Percentiles rank a stretch among this genome's conserved stretches.
Evolutionary conservation across 2,888 invertebrate genomes (phyloP).

Genomic region (Allygus modestus): DNA sequence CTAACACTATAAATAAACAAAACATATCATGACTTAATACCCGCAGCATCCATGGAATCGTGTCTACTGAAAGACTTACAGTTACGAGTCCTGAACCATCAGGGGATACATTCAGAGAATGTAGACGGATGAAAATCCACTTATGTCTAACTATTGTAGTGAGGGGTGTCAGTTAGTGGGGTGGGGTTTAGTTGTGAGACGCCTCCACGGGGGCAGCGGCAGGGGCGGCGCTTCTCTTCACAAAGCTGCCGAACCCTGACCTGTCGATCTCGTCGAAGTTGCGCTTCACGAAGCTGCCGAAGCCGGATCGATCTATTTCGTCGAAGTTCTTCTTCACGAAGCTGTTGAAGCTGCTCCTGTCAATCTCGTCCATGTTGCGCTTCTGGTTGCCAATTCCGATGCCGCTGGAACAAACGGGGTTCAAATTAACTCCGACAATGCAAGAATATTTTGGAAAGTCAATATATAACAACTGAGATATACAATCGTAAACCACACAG

Average conservation of each 20-base stretch:
- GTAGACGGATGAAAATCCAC: neutral
- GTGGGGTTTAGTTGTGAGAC: constrained; percentile 36
- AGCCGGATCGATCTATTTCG: constrained; percentile 81
- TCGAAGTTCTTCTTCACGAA: constrained; percentile 79
- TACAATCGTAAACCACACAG: no score
- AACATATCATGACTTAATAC: neutral
- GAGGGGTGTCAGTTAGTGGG: neutral
- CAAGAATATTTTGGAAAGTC: no score
- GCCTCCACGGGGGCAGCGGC: constrained; percentile 53
- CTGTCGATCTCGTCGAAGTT: constrained; percentile 76
- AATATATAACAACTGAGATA: constrained; percentile 73
- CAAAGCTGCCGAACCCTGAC: constrained; percentile 75
- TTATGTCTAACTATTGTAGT: constrained; percentile 13
- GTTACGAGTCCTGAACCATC: constrained; percentile 5
- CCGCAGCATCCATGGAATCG: constrained; percentile 28
- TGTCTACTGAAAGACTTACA: constrained; percentile 2
- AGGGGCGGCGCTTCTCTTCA: constrained; percentile 73
- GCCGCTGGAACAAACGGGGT: constrained; percentile 30
- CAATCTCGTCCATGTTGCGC: constrained; percentile 81
- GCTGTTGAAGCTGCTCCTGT: constrained; percentile 78
- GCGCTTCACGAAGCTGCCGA: constrained; percentile 78
- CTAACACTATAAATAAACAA: constrained; percentile 12
- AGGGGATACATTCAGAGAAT: constrained; percentile 15
- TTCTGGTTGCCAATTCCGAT: constrained; percentile 73
- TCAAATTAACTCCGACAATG: no score